phyloP scores from a whole-genome alignment of 2,888 invertebrate genomes.

The Yponomeuta cagnagella region DNA sequence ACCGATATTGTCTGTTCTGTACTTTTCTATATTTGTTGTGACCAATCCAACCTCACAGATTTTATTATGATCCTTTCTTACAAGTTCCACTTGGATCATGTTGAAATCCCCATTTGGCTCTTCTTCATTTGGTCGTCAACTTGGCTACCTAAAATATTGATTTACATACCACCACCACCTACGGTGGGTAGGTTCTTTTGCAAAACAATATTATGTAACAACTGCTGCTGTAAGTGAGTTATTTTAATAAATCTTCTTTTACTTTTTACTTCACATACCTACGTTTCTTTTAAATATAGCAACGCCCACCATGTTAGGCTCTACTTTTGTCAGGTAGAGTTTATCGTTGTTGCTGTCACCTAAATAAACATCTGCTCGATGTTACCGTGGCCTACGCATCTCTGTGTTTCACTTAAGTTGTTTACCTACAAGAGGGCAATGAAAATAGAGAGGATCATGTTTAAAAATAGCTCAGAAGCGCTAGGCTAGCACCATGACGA shows the following conservation, averaged over 20 bases:
- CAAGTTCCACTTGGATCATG: no score
- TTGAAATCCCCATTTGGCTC: no score
- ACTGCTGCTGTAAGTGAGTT: no score
- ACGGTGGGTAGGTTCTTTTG: no score
- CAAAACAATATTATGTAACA: no score
- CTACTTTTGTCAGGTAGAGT: background rate
- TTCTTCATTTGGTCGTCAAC: no score
- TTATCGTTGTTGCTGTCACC: background rate
- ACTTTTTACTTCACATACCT: no score
- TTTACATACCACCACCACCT: no score
- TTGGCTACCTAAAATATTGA: no score
- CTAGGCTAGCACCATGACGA: constrained; percentile 33
- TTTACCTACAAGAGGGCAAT: constrained; percentile 29
- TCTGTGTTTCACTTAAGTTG: background rate
- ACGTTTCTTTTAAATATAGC: no score
- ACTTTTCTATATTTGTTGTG: background rate
- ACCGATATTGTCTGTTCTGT: background rate
- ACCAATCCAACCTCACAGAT: background rate
- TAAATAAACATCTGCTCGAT: background rate
- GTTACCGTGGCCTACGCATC: background rate
- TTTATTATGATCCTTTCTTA: background rate
- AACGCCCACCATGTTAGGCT: no score
- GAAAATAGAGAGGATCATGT: constrained; percentile 35
- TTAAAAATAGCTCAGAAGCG: constrained; percentile 38
- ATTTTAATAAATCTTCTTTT: no score